Evolutionary conservation across 2,888 invertebrate genomes (phyloP), one percentile per base, ranked within the genome.

Genomic region (Spilarctia lutea): DNA sequence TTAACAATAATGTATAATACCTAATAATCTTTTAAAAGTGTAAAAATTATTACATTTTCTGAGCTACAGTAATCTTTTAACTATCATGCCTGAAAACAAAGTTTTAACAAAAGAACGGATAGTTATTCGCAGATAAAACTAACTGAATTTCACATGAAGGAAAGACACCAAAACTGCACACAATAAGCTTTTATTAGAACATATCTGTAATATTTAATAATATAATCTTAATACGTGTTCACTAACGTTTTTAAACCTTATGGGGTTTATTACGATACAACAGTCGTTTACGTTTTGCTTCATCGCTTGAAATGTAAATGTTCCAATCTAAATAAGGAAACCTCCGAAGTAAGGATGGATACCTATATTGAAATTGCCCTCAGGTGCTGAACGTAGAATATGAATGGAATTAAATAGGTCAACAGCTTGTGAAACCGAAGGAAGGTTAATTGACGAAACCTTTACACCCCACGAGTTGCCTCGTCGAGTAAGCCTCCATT

Each of bases 361-460:
- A 39, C 39, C 11, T 39, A 11, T 74, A 70, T 72, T 69, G 67
- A 81, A 82, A 86, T 85, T 77, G 74, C 79, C 75, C 70, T 74
- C 72, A 81, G 83, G 81, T 85, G 85, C 75, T 76, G 39, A 80
- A 72, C 68, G 52, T 84, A 86, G 91, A 91, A 90, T 91, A 88
- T 85, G 85, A 91, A 91, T 88, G 82, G 81, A 86, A 89, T 88
- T 85, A 90, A 92, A 91, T 91, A 88, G 91, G 90, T 91, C 90
- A 91, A 89, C 89, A 88, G 87, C 83, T 84, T 63, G 85, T 79
- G 75, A 75, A 87, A 75, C 79, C 80, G 85, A 84, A 86, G 67
- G 86, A 92, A 91, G 87, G 91, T 92, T 92, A 93, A 94, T 93
- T 90, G 90, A 92, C 90, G 88, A 87, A 85, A 82, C 86, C 85